Percentiles rank a stretch among this genome's conserved stretches.
These are phyloP conservation scores for Mythimna ferrago DNA, from an alignment of 2,888 invertebrate species.

Conservation along the genomic window DNA sequence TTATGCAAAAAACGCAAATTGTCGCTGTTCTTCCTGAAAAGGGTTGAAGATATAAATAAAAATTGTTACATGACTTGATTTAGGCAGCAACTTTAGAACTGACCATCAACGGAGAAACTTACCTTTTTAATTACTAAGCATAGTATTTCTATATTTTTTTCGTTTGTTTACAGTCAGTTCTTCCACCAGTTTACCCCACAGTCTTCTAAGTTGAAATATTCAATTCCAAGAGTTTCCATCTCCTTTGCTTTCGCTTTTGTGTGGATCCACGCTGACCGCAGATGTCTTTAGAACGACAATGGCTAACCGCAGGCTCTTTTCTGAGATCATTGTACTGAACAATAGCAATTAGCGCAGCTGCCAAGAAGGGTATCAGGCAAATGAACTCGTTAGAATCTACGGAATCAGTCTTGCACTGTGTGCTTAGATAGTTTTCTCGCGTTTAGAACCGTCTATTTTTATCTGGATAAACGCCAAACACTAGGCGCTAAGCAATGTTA, in stretches of 20 bases:
- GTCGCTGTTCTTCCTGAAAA: no score
- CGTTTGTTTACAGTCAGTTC: background rate
- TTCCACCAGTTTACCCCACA: background rate
- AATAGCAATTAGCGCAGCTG: constrained; percentile 8
- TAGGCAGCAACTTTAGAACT: no score
- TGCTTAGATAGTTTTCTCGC: background rate
- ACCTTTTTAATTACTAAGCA: no score
- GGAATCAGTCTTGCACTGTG: background rate
- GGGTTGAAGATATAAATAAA: no score
- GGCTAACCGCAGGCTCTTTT: constrained; percentile 36
- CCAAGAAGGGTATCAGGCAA: constrained; percentile 30
- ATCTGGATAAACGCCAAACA: constrained; percentile 1
- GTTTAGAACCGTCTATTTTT: constrained; percentile 14
- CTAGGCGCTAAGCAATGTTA: constrained; percentile 2
- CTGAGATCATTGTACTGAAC: constrained; percentile 42
- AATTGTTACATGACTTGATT: no score
- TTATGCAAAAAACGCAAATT: no score
- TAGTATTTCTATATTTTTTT: no score
- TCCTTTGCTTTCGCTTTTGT: constrained; percentile 31
- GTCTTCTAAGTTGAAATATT: background rate
- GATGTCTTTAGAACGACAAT: constrained; percentile 45
- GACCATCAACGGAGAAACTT: no score
- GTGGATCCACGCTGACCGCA: constrained; percentile 33
- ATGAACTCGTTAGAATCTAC: constrained; percentile 33
- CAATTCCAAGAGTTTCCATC: constrained; percentile 1